Percentiles rank a stretch among this genome's conserved stretches.
These are phyloP conservation scores for Yoshiicerus persimilis DNA, from an alignment of 1,140 invertebrate genomes.

Conservation along the genomic window DNA sequence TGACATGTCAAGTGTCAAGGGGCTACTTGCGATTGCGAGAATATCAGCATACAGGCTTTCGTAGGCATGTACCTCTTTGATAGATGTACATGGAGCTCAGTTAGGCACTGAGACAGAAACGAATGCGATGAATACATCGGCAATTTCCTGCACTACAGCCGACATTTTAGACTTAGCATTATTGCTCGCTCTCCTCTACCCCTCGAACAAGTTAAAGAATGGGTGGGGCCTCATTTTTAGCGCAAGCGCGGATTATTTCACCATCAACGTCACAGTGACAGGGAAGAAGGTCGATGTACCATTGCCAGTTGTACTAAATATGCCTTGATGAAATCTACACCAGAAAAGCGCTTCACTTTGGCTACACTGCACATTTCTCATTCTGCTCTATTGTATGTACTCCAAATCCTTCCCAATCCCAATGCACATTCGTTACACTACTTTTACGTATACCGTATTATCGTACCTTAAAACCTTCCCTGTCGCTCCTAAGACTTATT, in stretches of 20 bases:
- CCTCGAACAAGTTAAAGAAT: background rate
- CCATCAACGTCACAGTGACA: background rate
- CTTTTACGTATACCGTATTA: no score
- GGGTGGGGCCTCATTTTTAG: background rate
- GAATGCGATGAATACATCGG: background rate
- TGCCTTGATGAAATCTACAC: background rate
- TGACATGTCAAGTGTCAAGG: no score
- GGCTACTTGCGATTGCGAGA: no score
- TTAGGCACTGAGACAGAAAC: no score
- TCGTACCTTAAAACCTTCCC: no score
- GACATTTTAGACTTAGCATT: background rate
- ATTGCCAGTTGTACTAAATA: background rate
- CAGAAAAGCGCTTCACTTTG: background rate
- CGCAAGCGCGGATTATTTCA: background rate
- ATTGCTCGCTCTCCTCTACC: background rate
- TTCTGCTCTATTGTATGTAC: no score
- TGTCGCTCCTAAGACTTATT: no score
- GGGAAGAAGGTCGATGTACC: background rate
- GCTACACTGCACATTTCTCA: background rate
- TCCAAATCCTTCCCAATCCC: no score
- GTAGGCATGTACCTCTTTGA: no score
- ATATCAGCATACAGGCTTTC: no score
- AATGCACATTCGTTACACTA: no score
- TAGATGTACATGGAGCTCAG: no score
- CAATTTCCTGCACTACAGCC: background rate